Percentiles rank a stretch among this genome's conserved stretches.
These are phyloP conservation scores for Callinectes sapidus DNA, from an alignment of 2,888 invertebrate species.

Conservation along the genomic window DNA sequence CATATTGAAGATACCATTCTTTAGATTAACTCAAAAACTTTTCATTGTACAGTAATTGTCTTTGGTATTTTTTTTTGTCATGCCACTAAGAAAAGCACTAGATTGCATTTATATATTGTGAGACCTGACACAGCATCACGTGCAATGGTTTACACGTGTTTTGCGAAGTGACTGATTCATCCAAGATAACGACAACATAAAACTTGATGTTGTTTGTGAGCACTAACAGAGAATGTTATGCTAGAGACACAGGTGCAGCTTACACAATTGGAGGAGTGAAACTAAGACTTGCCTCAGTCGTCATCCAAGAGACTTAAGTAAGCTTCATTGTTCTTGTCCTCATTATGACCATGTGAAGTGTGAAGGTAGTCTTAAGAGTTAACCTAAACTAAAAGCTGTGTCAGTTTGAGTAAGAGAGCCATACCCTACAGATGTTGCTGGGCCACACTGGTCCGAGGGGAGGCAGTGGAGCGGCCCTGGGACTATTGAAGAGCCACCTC, in stretches of 20 bases:
- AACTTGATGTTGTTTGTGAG: background rate
- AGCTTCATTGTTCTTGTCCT: background rate
- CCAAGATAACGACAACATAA: background rate
- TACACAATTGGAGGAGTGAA: background rate
- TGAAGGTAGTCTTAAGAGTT: constrained; percentile 23
- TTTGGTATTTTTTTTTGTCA: background rate
- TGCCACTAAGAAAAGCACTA: background rate
- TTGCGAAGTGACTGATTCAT: background rate
- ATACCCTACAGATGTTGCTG: constrained; percentile 52
- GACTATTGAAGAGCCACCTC: constrained; percentile 37
- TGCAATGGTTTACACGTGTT: background rate
- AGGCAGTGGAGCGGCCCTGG: constrained; percentile 10
- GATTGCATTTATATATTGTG: background rate
- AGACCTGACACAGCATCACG: background rate
- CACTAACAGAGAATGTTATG: background rate
- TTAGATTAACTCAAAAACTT: background rate
- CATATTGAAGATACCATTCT: background rate
- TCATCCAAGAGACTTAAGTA: background rate
- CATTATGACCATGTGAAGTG: background rate
- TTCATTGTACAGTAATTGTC: background rate
- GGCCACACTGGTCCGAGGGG: constrained; percentile 47
- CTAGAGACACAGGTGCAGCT: background rate
- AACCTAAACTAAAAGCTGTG: constrained; percentile 3
- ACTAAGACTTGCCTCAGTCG: background rate
- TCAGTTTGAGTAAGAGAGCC: constrained; percentile 37